Conservation (phyloP, 2,113 vertebrate genomes). For the Dolichallabes microphthalmus region DNA sequence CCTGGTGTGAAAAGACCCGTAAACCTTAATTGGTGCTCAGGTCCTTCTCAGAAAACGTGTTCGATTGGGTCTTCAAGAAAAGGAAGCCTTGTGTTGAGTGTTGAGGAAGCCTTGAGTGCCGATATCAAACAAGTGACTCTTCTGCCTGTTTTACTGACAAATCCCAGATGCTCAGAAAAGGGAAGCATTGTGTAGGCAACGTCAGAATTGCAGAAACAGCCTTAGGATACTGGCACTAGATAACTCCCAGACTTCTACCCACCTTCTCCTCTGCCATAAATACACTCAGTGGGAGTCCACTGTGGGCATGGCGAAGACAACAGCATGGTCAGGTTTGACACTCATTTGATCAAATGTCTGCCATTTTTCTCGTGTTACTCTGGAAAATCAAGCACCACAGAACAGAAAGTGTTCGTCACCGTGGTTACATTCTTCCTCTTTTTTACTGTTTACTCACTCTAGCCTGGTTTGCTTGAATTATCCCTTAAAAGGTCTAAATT, state of each 20-base stretch:
- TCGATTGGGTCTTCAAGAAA: constrained; percentile 56
- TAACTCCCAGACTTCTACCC: constrained; percentile 14
- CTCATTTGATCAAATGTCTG: constrained; percentile 1
- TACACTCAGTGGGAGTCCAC: constrained; percentile 27
- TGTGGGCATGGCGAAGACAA: constrained; percentile 1
- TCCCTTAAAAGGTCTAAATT: neutral
- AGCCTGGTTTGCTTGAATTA: neutral
- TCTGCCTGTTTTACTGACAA: neutral
- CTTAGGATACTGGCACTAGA: constrained; percentile 15
- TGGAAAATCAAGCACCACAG: neutral
- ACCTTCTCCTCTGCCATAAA: constrained; percentile 23
- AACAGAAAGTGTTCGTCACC: neutral
- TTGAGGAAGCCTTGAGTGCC: no score
- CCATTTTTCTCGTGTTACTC: neutral
- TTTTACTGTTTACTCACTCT: neutral
- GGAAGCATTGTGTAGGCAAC: neutral
- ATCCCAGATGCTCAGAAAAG: neutral
- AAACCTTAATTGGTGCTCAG: constrained; percentile 28
- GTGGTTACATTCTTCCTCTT: neutral
- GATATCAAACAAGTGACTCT: neutral
- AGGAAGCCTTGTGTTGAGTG: neutral
- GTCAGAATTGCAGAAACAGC: constrained; percentile 3
- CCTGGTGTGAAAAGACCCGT: no score
- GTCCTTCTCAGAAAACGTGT: neutral
- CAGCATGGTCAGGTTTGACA: constrained; percentile 15